Evolutionary conservation across 1,140 invertebrate species (phyloP), one percentile per base, ranked within the genome.

Genomic region (Drosophila ananassae): DNA sequence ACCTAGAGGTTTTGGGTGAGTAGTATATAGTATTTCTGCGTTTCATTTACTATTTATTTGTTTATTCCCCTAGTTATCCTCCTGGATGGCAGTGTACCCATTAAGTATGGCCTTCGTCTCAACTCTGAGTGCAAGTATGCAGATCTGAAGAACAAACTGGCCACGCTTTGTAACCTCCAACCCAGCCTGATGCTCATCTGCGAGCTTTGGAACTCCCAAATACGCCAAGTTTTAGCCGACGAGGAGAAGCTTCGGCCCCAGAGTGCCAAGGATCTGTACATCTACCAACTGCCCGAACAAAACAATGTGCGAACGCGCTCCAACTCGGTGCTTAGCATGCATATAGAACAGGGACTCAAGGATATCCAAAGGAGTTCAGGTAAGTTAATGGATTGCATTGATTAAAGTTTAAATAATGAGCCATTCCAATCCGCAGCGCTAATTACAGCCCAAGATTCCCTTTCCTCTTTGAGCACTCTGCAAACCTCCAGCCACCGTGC

Each of bases 41-140:
- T n/a, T n/a, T n/a, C n/a, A n/a, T n/a, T n/a, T n/a, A n/a, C 32
- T 32, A 10, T 32, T 7, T 46, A 46, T 39, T 32, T 2, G 6
- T 47, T 9, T 13, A n/a, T 57, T 1, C 13, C 13, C 6, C 6
- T 3, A 90, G 96, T 97, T 8, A 94, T 97, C 66, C 92, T 94
- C 17, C 91, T 97, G 58, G 96, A 97, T 91, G 97, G 96, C 0
- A 95, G 95, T 12, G 94, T 95, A 24, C 97, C 97, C 1, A 93
- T 95, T 0, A 96, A 96, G 84, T 98, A 97, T 90, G 97, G 96
- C 1, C 92, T 98, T 46, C 93, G 96, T 9, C 92, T 97, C 10
- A 96, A 96, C 90, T 95, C 96, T 25, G 96, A 97, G 79, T 96
- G 96, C 71, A 95, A 95, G 37, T 97, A 97, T 77, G 89, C 92